Evolutionary conservation across 2,888 invertebrate genomes (phyloP).

Genomic region (Phaedon cochleariae): DNA sequence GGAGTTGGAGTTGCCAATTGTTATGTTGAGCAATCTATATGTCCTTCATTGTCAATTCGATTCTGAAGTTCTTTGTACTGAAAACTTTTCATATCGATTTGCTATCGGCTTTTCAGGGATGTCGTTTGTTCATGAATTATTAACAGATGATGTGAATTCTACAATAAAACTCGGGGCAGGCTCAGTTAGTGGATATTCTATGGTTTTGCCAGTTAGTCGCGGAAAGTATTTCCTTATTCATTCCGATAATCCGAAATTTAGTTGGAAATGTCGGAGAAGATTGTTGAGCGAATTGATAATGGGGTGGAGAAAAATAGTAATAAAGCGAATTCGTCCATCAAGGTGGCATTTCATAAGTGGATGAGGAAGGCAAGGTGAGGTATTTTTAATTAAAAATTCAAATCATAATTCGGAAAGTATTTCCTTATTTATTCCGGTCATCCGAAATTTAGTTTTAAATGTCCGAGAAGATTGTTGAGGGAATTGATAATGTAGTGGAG

Average conservation of each 20-base stretch:
- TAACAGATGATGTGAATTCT: neutral
- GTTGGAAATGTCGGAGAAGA: conserved; percentile 14
- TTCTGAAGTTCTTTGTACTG: neutral
- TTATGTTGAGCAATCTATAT: neutral
- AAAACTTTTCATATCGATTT: conserved; percentile 18
- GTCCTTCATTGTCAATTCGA: neutral
- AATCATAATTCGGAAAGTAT: too few relatives aligned
- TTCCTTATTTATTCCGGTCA: too few relatives aligned
- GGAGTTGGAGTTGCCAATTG: neutral
- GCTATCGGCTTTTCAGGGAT: conserved; percentile 17
- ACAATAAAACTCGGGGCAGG: neutral
- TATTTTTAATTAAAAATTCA: neutral
- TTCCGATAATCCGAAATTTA: neutral
- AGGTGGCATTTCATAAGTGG: conserved; percentile 51
- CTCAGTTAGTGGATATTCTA: neutral
- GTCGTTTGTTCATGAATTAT: conserved; percentile 1
- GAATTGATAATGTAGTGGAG: conserved; percentile 17
- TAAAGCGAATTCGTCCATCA: conserved; percentile 35
- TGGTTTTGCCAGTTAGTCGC: neutral
- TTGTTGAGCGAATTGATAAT: conserved; percentile 17
- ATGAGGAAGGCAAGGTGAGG: conserved; percentile 48
- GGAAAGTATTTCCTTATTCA: too few relatives aligned
- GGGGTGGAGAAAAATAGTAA: conserved; percentile 17
- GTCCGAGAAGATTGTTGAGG: conserved; percentile 17
- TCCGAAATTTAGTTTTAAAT: conserved; percentile 1